Percentiles rank a stretch among this genome's conserved stretches.
Evolutionary conservation across 1,140 invertebrate genomes (phyloP).

Genomic region (Ditylenchus dipsaci): DNA sequence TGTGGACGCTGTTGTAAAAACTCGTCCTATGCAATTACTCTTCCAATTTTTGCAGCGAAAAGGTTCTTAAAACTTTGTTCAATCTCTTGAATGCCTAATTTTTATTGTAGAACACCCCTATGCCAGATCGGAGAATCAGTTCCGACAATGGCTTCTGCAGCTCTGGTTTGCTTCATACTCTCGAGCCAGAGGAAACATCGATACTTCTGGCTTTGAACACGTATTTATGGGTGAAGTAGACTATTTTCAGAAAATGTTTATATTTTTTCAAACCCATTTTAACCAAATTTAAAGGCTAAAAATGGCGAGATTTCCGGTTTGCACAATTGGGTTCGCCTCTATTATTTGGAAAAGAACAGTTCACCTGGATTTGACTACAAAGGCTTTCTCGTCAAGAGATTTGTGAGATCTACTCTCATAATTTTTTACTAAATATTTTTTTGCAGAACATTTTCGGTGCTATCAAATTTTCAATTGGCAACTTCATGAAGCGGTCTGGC

Average conservation of each 20-base stretch:
- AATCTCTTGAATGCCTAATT: neutral
- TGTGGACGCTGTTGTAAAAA: slow-evolving; percentile 27
- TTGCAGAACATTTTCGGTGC: neutral
- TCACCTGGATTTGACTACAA: slow-evolving; percentile 69
- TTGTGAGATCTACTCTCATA: neutral
- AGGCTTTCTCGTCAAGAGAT: slow-evolving; percentile 62
- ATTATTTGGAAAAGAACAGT: slow-evolving; percentile 67
- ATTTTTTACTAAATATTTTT: neutral
- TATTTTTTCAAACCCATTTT: neutral
- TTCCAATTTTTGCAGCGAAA: slow-evolving; percentile 30
- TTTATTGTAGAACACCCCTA: slow-evolving; percentile 24
- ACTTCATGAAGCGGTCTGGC: slow-evolving; percentile 56
- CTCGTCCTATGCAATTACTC: slow-evolving; percentile 15
- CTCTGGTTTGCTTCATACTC: slow-evolving; percentile 38
- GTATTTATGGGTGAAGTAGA: slow-evolving; percentile 70
- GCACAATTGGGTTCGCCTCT: slow-evolving; percentile 81
- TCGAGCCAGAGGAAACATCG: slow-evolving; percentile 22
- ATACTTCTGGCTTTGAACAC: slow-evolving; percentile 71
- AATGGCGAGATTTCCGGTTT: slow-evolving; percentile 64
- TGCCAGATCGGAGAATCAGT: slow-evolving; percentile 8
- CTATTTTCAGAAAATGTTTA: neutral
- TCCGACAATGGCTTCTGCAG: slow-evolving; percentile 22
- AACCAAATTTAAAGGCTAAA: slow-evolving; percentile 4
- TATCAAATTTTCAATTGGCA: slow-evolving; percentile 69
- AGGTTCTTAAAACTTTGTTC: slow-evolving; percentile 12